phyloP scores from a whole-genome alignment of 2,113 vertebrate genomes.

The Corythornis vintsioides region DNA sequence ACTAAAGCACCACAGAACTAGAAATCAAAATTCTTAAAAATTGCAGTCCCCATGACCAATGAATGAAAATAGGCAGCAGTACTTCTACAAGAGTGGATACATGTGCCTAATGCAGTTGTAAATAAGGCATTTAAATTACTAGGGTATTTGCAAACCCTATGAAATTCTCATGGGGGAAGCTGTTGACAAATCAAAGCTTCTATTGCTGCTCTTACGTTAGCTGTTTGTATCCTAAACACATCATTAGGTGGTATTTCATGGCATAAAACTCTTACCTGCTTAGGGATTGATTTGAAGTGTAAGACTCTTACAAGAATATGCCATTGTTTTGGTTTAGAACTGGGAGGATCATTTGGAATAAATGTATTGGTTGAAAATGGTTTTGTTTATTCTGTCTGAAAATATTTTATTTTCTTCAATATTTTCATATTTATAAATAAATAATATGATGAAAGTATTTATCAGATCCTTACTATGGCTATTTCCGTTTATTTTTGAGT shows the following conservation, averaged over 20 bases:
- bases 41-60: background rate
- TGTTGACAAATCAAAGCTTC: constrained; percentile 63
- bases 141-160: constrained; percentile 21
- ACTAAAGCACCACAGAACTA: background rate
- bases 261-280: constrained; percentile 60
- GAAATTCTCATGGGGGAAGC: constrained; percentile 46
- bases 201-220: constrained; percentile 40
- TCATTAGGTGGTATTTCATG: constrained; percentile 56
- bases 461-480: background rate
- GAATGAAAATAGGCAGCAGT: background rate
- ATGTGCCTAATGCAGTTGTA: constrained; percentile 32
- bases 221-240: constrained; percentile 62
- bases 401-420: constrained; percentile 6
- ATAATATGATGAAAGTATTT: background rate
- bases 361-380: constrained; percentile 8
- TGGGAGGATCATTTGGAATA: background rate
- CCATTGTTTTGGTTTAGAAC: constrained; percentile 31
- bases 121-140: constrained; percentile 58
- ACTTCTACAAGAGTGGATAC: background rate
- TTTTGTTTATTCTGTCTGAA: constrained; percentile 11
- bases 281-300: constrained; percentile 51
- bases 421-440: constrained; percentile 9
- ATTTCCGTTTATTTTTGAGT: background rate
- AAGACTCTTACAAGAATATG: constrained; percentile 33
- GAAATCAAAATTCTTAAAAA: background rate